Evolutionary conservation across 2,797 vertebrate genomes (phyloP), one percentile per base, ranked within the genome.

Genomic region (Onychomys leucogaster): DNA sequence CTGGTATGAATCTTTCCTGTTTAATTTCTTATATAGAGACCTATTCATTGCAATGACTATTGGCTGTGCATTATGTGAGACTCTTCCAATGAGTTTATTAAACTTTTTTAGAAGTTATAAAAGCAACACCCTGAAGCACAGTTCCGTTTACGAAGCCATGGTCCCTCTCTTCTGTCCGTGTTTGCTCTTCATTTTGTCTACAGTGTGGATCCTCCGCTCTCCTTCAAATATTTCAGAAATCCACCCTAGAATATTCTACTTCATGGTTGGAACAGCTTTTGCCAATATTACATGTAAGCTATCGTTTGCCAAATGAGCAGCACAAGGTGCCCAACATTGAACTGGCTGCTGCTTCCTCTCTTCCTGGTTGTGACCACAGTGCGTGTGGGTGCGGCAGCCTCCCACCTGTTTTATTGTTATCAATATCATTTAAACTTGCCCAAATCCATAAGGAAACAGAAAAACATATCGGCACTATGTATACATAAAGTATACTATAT

Each of bases 231-330:
- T 99, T 98, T 97, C 99, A 43, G 99, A 99, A 95, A 97, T 98
- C 83, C 99, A 99, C 96, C 99, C 99, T 92, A 98, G 99, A 94
- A 96, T 99, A 85, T 99, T 99, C 99, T 99, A 99, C 98, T 99
- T 99, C 98, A 99, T 99, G 99, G 99, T 99, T 96, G 99, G 99
- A 90, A 99, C 99, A 10, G 99, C 99, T 93, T 99, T 99, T 10
- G 99, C 99, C 80, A 99, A 99, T 55, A 99, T 99, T 97, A 99
- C 99, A 19, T n/a, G 99, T 99, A 98, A 99, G 99, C n/a, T n/a
- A n/a, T n/a, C n/a, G n/a, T n/a, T n/a, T n/a, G n/a, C n/a, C n/a
- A n/a, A n/a, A n/a, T n/a, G n/a, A n/a, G n/a, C n/a, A n/a, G n/a
- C n/a, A n/a, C n/a, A n/a, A n/a, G n/a, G n/a, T n/a, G n/a, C n/a